Evolutionary conservation across 1,140 invertebrate genomes (phyloP), one percentile per base, ranked within the genome.

Genomic region (Penaeus chinensis): DNA sequence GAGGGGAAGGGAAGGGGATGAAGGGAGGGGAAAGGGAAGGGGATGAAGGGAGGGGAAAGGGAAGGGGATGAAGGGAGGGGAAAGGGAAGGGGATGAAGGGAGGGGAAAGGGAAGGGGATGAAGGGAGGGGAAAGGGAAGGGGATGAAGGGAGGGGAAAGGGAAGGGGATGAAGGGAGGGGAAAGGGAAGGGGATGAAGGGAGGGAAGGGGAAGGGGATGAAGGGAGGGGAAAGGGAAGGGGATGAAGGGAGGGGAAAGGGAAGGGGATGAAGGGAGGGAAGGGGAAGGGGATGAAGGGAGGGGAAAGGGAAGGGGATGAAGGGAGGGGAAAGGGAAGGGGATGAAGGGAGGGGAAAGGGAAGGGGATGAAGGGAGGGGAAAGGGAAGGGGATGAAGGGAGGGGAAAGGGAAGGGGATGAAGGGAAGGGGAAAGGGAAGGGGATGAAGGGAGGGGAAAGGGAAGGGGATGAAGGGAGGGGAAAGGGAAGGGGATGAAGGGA

Each of bases 401-500:
- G n/a, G n/a, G n/a, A 18, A 65, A 65, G n/a, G 63, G n/a, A 18
- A 65, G n/a, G n/a, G 63, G n/a, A 18, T 18, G n/a, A 65, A n/a
- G n/a, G 16, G n/a, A 65, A 65, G n/a, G 63, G n/a, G n/a, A n/a
- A 65, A 65, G 63, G n/a, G n/a, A n/a, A 65, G n/a, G 63, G n/a
- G n/a, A n/a, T 18, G n/a, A n/a, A 65, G 63, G 63, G n/a, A 65
- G 63, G 63, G n/a, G n/a, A 65, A 65, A n/a, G n/a, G 63, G 63
- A 65, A n/a, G 63, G n/a, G n/a, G 63, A n/a, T 19, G n/a, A 66
- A 3, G n/a, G 63, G 63, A 20, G n/a, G 63, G 63, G 63, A 20
- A 66, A 66, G 63, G 63, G 63, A n/a, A 66, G n/a, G 63, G 63
- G 63, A n/a, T 20, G n/a, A n/a, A 66, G 63, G 63, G n/a, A 66